Conservation (phyloP, 2,113 vertebrate genomes). For the Paramormyrops kingsleyae region DNA sequence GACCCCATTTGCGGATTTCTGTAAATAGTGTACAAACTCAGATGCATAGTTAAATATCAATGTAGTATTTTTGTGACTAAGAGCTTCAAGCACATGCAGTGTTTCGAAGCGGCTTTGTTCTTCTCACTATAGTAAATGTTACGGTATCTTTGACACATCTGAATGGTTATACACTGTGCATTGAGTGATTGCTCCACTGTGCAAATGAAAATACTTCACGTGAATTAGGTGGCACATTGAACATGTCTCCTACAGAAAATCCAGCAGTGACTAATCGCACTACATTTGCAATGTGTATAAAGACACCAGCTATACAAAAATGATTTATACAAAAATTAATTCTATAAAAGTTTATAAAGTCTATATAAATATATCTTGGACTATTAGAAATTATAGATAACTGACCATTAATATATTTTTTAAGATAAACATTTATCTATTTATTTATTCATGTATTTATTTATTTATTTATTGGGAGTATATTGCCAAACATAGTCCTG, state of each 20-base stretch:
- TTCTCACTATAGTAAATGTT: slow-evolving; percentile 48
- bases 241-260: background rate
- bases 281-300: slow-evolving; percentile 6
- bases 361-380: slow-evolving; percentile 1
- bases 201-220: slow-evolving; percentile 12
- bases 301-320: slow-evolving; percentile 11
- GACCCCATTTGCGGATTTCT: slow-evolving; percentile 46
- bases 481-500: slow-evolving; percentile 54
- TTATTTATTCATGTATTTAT: slow-evolving; percentile 9
- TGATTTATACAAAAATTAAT: background rate
- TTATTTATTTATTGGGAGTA: slow-evolving; percentile 20
- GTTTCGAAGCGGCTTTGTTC: slow-evolving; percentile 48
- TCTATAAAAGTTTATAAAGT: slow-evolving; percentile 3
- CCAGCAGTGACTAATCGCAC: background rate
- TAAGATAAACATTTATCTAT: slow-evolving; percentile 26
- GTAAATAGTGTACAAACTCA: slow-evolving; percentile 65
- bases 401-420: slow-evolving; percentile 41
- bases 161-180: slow-evolving; percentile 65
- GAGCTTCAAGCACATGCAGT: slow-evolving; percentile 49
- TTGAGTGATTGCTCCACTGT: slow-evolving; percentile 49
- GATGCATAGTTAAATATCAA: slow-evolving; percentile 54
- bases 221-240: background rate
- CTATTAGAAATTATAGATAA: slow-evolving; percentile 12
- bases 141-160: slow-evolving; percentile 51
- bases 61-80: slow-evolving; percentile 60